Conservation (phyloP, 2,113 vertebrate species). For the Cromileptes altivelis region DNA sequence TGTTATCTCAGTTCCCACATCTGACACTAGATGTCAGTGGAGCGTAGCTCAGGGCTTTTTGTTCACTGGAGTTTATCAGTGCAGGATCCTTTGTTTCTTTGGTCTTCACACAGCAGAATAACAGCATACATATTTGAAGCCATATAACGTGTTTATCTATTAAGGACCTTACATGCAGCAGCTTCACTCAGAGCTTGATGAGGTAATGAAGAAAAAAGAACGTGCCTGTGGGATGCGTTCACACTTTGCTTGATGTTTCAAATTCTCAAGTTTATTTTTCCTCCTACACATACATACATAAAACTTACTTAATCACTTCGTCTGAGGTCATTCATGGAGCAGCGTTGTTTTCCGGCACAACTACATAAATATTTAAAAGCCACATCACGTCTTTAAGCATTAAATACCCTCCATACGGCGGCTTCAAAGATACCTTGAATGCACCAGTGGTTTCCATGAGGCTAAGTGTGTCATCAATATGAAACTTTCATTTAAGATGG, state of each 20-base stretch:
- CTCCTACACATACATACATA: not conserved
- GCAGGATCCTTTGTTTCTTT: conserved; percentile 59
- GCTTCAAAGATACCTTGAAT: conserved; percentile 55
- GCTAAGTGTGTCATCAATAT: conserved; percentile 53
- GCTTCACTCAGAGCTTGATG: not conserved
- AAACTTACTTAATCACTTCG: conserved; percentile 3
- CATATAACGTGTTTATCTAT: conserved; percentile 17
- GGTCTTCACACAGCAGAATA: conserved; percentile 22
- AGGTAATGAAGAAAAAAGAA: not conserved
- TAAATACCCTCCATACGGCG: conserved; percentile 19
- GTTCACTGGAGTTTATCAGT: not conserved
- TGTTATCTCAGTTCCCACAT: conserved; percentile 50
- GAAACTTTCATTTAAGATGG: conserved; percentile 57
- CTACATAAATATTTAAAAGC: conserved; percentile 52
- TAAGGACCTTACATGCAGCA: not conserved
- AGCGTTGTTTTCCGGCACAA: conserved; percentile 15
- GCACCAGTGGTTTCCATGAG: conserved; percentile 50
- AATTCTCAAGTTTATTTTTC: not conserved
- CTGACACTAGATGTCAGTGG: conserved; percentile 81
- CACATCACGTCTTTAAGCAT: conserved; percentile 29
- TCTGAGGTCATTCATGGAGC: not conserved
- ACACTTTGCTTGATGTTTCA: not conserved
- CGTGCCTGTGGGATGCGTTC: not conserved
- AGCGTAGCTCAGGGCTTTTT: conserved; percentile 53
- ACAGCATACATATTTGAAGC: conserved; percentile 42